A percentile compares a stretch with the other conserved stretches of the same genome.
These are phyloP conservation scores for Thecophora atra DNA, from an alignment of 2,888 invertebrate species.

Conservation along the genomic window DNA sequence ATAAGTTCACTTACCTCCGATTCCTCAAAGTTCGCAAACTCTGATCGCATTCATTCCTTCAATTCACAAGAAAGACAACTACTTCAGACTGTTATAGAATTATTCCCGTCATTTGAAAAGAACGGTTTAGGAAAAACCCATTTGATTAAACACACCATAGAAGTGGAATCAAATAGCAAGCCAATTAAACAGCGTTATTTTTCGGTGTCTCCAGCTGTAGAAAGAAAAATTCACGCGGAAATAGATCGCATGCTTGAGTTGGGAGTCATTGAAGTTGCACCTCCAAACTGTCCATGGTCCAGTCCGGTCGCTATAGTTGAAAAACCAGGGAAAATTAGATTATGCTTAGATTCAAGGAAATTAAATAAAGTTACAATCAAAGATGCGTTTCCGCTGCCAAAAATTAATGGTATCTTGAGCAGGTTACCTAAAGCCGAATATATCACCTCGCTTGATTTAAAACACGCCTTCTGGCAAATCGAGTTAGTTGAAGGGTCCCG, in stretches of 20 bases:
- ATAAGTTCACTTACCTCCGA: constrained; percentile 1
- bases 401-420: constrained; percentile 38
- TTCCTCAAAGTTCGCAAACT: neutral
- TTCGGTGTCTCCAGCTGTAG: constrained; percentile 39
- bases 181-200: constrained; percentile 41
- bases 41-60: neutral
- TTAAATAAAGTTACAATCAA: constrained; percentile 48
- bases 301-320: constrained; percentile 49
- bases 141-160: constrained; percentile 39
- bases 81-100: neutral
- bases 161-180: constrained; percentile 32
- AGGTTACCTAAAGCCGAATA: constrained; percentile 35
- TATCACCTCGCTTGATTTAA: constrained; percentile 37
- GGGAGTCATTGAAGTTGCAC: constrained; percentile 48
- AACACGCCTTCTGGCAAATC: constrained; percentile 41
- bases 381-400: constrained; percentile 40
- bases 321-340: constrained; percentile 46
- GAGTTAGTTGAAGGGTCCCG: constrained; percentile 29
- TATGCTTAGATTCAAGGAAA: constrained; percentile 52
- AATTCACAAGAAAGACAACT: neutral
- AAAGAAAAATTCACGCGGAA: constrained; percentile 43
- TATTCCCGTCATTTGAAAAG: constrained; percentile 37
- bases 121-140: constrained; percentile 40
- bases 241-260: constrained; percentile 50
- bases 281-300: constrained; percentile 48